These are phyloP conservation scores for Enteromius mattozi DNA, from an alignment of 2,797 vertebrate species.

Conservation along the genomic window DNA sequence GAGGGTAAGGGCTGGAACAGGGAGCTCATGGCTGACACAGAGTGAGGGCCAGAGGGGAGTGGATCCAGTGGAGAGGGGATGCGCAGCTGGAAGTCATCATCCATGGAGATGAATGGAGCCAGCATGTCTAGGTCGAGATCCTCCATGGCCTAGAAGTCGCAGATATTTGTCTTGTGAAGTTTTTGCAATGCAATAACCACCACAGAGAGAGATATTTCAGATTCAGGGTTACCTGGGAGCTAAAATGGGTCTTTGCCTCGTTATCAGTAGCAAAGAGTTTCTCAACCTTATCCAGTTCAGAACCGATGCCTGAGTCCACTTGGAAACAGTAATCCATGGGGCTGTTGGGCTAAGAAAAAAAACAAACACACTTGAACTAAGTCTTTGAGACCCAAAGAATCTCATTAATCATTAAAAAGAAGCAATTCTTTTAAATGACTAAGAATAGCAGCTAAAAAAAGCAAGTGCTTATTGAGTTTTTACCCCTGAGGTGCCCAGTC, in stretches of 20 bases:
- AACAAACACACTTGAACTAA: neutral
- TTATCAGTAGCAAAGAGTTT: conserved; percentile 96
- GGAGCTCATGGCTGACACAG: conserved; percentile 54
- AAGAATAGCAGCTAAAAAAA: conserved; percentile 5
- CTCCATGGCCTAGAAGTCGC: conserved; percentile 81
- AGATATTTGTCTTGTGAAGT: neutral
- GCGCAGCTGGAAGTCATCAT: conserved; percentile 97
- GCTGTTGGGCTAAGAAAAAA: conserved; percentile 80
- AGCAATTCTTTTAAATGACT: neutral
- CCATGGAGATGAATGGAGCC: conserved; percentile 98
- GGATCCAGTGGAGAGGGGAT: conserved; percentile 79
- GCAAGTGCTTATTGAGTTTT: conserved; percentile 6
- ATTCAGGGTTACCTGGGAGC: conserved; percentile 82
- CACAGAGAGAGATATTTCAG: neutral
- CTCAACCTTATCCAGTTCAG: conserved; percentile 94
- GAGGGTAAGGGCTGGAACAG: conserved; percentile 58
- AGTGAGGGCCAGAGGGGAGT: conserved; percentile 33
- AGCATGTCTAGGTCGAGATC: conserved; percentile 96
- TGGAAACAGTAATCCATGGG: conserved; percentile 79
- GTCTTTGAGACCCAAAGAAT: neutral
- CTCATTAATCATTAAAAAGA: neutral
- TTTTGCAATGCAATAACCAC: neutral
- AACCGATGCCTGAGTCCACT: conserved; percentile 86
- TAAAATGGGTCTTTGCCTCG: conserved; percentile 90
- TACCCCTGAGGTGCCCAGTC: conserved; percentile 86